Percentiles rank a stretch among this genome's conserved stretches.
Conservation (phyloP, 2,113 vertebrate genomes). For the Rhabdomys dilectus region DNA sequence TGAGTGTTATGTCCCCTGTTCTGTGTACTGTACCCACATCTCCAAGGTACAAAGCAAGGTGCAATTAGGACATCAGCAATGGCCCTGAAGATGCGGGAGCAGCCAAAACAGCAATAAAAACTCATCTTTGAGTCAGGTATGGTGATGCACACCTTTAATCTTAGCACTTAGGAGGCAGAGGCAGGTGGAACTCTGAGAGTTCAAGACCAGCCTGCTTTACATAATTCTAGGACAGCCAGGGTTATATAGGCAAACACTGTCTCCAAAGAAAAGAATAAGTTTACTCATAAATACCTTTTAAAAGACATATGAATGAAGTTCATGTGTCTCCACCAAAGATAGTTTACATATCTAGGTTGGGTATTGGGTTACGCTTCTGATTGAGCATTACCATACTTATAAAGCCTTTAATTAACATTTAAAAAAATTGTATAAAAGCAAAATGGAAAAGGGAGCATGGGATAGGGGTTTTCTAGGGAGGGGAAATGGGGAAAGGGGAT, state of each 20-base stretch:
- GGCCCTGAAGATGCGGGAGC: not conserved
- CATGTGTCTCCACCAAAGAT: too few species aligned
- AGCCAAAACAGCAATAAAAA: not conserved
- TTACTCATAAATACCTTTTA: not conserved
- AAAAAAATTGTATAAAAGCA: too few species aligned
- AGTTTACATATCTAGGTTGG: too few species aligned
- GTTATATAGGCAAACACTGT: too few species aligned
- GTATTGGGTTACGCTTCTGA: too few species aligned
- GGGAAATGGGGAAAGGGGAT: too few species aligned
- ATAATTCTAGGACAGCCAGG: not conserved
- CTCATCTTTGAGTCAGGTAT: not conserved
- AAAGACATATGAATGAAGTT: not conserved
- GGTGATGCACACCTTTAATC: not conserved
- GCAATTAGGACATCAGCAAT: not conserved
- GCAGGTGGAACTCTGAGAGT: not conserved
- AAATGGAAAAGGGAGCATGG: too few species aligned
- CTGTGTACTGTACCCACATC: constrained; percentile 75
- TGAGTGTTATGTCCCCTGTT: not conserved
- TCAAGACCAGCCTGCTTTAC: not conserved
- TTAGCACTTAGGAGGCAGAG: not conserved
- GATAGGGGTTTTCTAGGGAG: too few species aligned
- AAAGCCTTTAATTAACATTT: too few species aligned
- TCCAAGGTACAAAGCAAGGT: constrained; percentile 87
- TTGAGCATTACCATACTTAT: too few species aligned
- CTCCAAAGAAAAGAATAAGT: not conserved